A percentile compares a stretch with the other conserved stretches of the same genome.
These are phyloP conservation scores for Menura novaehollandiae DNA, from an alignment of 2,113 vertebrate genomes.

Conservation along the genomic window DNA sequence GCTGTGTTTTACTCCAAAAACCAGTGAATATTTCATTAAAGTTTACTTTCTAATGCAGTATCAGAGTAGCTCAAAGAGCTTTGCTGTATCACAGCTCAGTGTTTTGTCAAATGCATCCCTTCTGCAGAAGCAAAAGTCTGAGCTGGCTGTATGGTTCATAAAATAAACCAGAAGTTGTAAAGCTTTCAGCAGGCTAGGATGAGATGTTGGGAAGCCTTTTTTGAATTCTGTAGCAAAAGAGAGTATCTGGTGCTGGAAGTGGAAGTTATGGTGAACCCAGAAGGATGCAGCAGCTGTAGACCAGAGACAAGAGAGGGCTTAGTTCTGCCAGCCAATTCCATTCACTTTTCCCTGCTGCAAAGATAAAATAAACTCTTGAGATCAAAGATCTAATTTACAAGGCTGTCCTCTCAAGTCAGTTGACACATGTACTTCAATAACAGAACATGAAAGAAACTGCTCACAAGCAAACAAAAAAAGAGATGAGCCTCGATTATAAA, in stretches of 20 bases:
- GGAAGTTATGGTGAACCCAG: background rate
- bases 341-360: slow-evolving; percentile 52
- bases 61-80: background rate
- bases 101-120: background rate
- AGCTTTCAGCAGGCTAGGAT: background rate
- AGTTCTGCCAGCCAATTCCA: slow-evolving; percentile 50
- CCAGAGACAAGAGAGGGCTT: slow-evolving; percentile 32
- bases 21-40: background rate
- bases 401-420: slow-evolving; percentile 39
- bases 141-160: background rate
- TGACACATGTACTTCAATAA: slow-evolving; percentile 36
- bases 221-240: background rate
- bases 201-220: background rate
- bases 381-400: slow-evolving; percentile 63
- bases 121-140: background rate
- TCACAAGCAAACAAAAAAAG: slow-evolving; percentile 5
- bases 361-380: slow-evolving; percentile 63
- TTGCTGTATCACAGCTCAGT: background rate
- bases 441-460: slow-evolving; percentile 39
- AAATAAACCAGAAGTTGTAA: background rate
- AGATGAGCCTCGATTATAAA: slow-evolving; percentile 5
- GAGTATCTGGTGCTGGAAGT: background rate
- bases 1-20: background rate
- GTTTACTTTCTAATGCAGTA: background rate
- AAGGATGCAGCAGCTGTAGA: slow-evolving; percentile 41